These are phyloP conservation scores for Rhipidura dahli DNA, from an alignment of 2,113 vertebrate genomes.

Conservation along the genomic window DNA sequence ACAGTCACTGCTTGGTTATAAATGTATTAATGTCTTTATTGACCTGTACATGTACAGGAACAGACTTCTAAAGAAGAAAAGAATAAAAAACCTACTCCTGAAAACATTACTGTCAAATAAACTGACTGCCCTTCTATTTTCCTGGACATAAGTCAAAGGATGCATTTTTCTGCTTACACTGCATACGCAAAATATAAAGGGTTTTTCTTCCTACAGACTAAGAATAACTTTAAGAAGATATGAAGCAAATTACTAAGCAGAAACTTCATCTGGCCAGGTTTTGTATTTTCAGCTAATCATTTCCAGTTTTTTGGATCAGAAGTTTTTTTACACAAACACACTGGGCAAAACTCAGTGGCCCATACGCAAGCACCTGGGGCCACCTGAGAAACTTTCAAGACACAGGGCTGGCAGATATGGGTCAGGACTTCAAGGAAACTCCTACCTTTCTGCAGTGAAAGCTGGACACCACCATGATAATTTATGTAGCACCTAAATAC, in stretches of 20 bases:
- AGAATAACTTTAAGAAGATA: background rate
- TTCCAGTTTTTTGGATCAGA: background rate
- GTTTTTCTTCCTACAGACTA: no score
- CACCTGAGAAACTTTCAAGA: background rate
- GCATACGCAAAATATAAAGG: background rate
- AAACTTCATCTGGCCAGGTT: background rate
- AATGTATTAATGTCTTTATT: background rate
- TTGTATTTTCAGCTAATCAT: fast-evolving
- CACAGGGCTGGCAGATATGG: fast-evolving
- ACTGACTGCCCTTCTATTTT: background rate
- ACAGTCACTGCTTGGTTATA: background rate
- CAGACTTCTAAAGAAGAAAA: background rate
- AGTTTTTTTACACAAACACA: background rate
- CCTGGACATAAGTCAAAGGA: background rate
- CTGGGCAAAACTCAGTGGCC: background rate
- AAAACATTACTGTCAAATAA: background rate
- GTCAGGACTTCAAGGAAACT: background rate
- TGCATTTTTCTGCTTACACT: background rate
- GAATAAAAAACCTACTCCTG: background rate
- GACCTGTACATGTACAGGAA: background rate
- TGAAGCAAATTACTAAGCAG: background rate
- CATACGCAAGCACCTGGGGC: background rate
- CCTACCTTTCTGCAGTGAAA: background rate
- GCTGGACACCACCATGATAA: background rate
- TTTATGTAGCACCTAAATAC: background rate